A percentile compares a stretch with the other conserved stretches of the same genome.
Evolutionary conservation across 2,797 vertebrate species (phyloP).

Genomic region (Clamator glandarius): DNA sequence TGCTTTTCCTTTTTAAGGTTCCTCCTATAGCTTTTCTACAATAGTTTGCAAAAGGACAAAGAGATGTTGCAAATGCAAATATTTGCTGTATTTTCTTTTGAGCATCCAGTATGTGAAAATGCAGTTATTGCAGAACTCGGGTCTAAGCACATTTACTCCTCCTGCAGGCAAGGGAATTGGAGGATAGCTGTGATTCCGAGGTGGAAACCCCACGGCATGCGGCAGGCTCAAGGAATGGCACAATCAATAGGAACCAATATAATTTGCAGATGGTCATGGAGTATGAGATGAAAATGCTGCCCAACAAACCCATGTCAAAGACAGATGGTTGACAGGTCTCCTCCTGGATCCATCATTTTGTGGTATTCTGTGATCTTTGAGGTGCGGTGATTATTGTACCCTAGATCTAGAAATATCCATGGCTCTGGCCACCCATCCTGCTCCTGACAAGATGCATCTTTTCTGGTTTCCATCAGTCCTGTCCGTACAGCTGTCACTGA

Average conservation of each 20-base stretch:
- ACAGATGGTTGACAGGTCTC: background rate
- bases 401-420: background rate
- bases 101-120: background rate
- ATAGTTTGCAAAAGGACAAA: slow-evolving; percentile 12
- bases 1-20: slow-evolving; percentile 47
- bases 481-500: accelerated
- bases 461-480: background rate
- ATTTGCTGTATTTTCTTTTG: background rate
- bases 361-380: background rate
- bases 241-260: background rate
- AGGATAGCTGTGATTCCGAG: background rate
- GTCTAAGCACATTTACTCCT: background rate
- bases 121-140: background rate
- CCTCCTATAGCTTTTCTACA: background rate
- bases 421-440: background rate
- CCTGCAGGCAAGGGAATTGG: background rate
- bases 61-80: slow-evolving; percentile 8
- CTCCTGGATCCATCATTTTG: background rate
- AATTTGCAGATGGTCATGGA: accelerated
- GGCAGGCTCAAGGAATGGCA: background rate
- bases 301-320: background rate
- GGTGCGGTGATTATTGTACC: background rate
- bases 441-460: background rate
- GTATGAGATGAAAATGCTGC: background rate
- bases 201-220: accelerated